Conservation (phyloP, 1,140 invertebrate species). For the Ladona fulva region DNA sequence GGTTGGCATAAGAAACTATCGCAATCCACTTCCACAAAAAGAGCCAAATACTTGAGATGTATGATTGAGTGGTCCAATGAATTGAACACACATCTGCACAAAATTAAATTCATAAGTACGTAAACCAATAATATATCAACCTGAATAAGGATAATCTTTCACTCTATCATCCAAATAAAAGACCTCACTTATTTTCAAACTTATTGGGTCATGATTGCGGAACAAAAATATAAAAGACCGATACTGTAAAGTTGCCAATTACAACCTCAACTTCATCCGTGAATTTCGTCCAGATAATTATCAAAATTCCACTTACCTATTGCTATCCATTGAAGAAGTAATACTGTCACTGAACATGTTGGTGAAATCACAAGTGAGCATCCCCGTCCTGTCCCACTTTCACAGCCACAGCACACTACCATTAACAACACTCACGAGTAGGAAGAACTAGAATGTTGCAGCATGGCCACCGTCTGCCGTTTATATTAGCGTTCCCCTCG, state of each 20-base stretch:
- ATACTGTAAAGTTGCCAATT: too few species aligned
- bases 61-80: neutral
- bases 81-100: neutral
- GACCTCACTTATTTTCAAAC: neutral
- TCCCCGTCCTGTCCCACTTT: neutral
- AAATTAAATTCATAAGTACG: neutral
- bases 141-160: neutral
- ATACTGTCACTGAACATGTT: constrained; percentile 5
- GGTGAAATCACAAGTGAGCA: neutral
- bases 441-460: neutral
- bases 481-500: neutral
- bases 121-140: neutral
- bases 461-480: neutral
- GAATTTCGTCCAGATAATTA: neutral
- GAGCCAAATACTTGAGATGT: neutral
- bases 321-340: neutral
- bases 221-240: too few species aligned
- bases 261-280: too few species aligned
- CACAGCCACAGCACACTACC: neutral
- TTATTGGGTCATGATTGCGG: neutral
- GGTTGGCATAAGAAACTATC: neutral
- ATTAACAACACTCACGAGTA: neutral
- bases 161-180: neutral
- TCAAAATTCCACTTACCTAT: neutral
- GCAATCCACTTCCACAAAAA: neutral